Evolutionary conservation across 2,113 vertebrate species (phyloP), one percentile per base, ranked within the genome.

Genomic region (Onychostoma macrolepis): DNA sequence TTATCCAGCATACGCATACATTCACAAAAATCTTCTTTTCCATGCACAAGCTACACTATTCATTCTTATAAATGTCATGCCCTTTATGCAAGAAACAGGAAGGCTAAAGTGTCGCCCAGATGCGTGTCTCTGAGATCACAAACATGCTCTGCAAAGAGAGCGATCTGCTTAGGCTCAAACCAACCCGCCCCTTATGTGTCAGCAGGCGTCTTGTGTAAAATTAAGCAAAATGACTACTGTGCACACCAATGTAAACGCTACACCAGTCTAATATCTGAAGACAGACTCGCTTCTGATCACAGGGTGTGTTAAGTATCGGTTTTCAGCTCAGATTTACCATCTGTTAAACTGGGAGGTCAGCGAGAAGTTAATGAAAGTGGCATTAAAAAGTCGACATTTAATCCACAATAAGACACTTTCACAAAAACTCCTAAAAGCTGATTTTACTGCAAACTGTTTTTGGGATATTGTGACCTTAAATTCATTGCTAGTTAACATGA

Each of bases 291-390:
- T 78, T 76, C 83, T 69, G 67, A 80, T 83, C 28, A 84, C n/a
- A 78, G 85, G 80, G 86, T 33, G 83, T 87, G 79, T 88, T 80
- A 56, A 53, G 53, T 82, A 89, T 88, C 84, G 74, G 67, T 87
- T 88, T 88, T 84, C 86, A 89, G 86, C 43, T 33, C 74, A 78
- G 89, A 88, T 87, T 83, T 83, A 33, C 90, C 85, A 90, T 90
- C 76, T 89, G 91, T 89, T 80, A 85, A 58, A 45, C 53, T 26
- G 19, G 61, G 82, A 53, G 87, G 72, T 48, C 72, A 48, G 41
- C 3, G 48, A 50, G 6, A 19, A 30, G 80, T 45, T 71, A 69
- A 48, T 61, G 26, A 86, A 89, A 61, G 89, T 84, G 63, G 71
- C 28, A 38, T 80, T 63, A 82, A 56, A 85, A 53, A 82, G 69